Base-by-base conservation (phyloP, 2,888 invertebrate species). In the Resseliella maxima region DNA sequence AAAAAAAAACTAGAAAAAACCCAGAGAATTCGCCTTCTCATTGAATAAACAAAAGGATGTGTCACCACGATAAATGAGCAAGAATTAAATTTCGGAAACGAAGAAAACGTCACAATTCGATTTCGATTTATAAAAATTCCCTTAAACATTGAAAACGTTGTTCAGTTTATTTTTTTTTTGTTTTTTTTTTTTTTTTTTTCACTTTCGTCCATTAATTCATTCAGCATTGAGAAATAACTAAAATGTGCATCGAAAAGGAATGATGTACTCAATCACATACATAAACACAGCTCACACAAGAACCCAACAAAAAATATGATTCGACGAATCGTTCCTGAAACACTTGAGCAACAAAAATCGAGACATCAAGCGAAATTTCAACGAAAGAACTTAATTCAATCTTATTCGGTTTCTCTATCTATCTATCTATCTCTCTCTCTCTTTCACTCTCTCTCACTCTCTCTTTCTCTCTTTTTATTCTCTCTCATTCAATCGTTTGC, bases 1-100 rank as follows among this genome's bases (percentile, higher is more conserved):
- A 50, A 15, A 72, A 2, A 72, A 18, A 72, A 35, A n/a, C n/a
- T n/a, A n/a, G n/a, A n/a, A n/a, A n/a, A n/a, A n/a, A n/a, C n/a
- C n/a, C n/a, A n/a, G n/a, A n/a, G n/a, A 72, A 59, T 24, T n/a
- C 31, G 72, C 72, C 72, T 31, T 27, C 31, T 72, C 72, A 72
- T 72, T 27, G 72, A 72, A 72, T 18, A 72, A 72, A 72, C 18
- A 72, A 59, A 27, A 35, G 72, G 31, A 72, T 72, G 72, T 72
- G 72, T 72, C 72, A 72, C 72, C 72, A 72, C 72, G 35, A 31
- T 72, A 72, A 72, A 72, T 72, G 31, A 72, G 72, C 8, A 50
- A 50, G 46, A 50, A 72, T 5, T 15, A 72, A 27, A 72, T 72
- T 72, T 72, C 72, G 31, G 72, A 72, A 72, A 72, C 35, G 35